Conservation (phyloP, 2,888 invertebrate genomes). For the Epinotia bilunana region DNA sequence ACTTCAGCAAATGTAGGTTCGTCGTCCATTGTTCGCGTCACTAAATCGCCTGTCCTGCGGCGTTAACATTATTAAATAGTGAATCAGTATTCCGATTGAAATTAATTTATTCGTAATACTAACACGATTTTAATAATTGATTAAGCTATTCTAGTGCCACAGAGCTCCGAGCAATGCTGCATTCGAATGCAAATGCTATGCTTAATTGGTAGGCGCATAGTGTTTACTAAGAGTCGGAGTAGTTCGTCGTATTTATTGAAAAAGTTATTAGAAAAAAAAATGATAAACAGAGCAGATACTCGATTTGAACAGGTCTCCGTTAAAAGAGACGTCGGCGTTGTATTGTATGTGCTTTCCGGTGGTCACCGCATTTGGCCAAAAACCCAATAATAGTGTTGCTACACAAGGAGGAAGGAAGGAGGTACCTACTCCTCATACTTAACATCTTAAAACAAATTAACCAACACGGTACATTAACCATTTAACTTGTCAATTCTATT, state of each 20-base stretch:
- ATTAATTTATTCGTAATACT: slow-evolving; percentile 36
- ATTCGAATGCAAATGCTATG: slow-evolving; percentile 36
- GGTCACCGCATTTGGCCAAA: too few relatives aligned
- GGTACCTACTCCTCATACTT: too few relatives aligned
- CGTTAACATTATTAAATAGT: slow-evolving; percentile 27
- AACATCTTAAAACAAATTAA: too few relatives aligned
- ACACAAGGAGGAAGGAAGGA: too few relatives aligned
- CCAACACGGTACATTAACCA: neutral
- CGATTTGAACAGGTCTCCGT: too few relatives aligned
- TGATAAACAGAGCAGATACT: too few relatives aligned
- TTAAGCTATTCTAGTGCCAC: slow-evolving; percentile 18
- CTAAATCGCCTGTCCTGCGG: neutral
- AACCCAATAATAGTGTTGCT: too few relatives aligned
- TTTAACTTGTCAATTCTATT: neutral
- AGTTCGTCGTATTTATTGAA: neutral
- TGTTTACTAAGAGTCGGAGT: neutral
- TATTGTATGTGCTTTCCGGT: too few relatives aligned
- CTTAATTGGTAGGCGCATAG: slow-evolving; percentile 36
- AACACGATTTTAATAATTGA: slow-evolving; percentile 41
- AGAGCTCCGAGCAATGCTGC: slow-evolving; percentile 14
- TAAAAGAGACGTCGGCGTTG: too few relatives aligned
- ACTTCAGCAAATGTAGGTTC: neutral
- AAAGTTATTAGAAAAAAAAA: neutral
- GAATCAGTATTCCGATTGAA: slow-evolving; percentile 27
- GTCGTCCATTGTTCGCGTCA: neutral